phyloP scores from a whole-genome alignment of 2,797 vertebrate genomes.

The Rhinogobio ventralis region DNA sequence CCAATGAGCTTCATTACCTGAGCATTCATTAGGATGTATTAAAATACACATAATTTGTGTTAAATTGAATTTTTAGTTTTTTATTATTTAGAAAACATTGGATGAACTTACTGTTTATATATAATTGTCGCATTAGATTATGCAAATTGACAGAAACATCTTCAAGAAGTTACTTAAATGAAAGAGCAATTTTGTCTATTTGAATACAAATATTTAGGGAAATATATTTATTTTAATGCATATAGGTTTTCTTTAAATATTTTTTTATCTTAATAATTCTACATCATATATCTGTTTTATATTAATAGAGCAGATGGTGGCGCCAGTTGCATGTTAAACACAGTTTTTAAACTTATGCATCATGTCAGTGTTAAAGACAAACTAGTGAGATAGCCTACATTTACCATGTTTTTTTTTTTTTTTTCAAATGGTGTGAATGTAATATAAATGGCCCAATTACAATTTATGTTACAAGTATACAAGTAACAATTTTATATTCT shows the following conservation, averaged over 20 bases:
- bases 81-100: neutral
- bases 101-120: neutral
- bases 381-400: neutral
- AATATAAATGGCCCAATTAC: neutral
- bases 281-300: neutral
- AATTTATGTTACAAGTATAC: neutral
- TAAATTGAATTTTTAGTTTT: neutral
- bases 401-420: neutral
- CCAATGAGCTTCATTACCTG: conserved; percentile 24
- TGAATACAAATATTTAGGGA: neutral
- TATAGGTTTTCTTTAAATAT: neutral
- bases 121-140: neutral
- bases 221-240: neutral
- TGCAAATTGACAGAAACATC: neutral
- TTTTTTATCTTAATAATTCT: neutral
- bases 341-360: neutral
- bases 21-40: conserved; percentile 4
- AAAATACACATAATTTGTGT: neutral
- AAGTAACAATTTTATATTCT: neutral
- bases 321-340: conserved; percentile 8
- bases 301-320: conserved; percentile 27
- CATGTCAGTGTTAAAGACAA: neutral
- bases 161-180: neutral
- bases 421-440: neutral
- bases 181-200: neutral